Evolutionary conservation across 2,113 vertebrate species (phyloP).

Genomic region (Chloroceryle aenea): DNA sequence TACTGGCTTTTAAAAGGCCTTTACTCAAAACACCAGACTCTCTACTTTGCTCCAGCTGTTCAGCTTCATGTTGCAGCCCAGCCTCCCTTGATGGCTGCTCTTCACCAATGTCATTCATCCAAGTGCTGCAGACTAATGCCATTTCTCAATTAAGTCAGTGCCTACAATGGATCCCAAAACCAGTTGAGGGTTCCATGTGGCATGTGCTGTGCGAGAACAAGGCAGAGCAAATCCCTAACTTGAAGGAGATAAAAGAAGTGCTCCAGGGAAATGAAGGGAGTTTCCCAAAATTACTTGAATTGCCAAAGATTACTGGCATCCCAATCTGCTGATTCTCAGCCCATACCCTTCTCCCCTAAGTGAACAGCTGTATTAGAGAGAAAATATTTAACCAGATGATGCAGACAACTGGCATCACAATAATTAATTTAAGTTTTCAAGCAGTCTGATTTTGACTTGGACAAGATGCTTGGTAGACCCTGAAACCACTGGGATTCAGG

Average conservation of each 20-base stretch:
- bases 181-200: neutral
- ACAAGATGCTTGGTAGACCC: neutral
- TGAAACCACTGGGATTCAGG: conserved; percentile 33
- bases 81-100: neutral
- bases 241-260: neutral
- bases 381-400: neutral
- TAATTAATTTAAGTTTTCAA: neutral
- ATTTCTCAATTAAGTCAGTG: neutral
- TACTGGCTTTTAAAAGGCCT: neutral
- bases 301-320: neutral
- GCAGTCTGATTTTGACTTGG: neutral
- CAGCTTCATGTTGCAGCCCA: neutral
- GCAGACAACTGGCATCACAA: neutral
- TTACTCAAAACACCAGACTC: neutral
- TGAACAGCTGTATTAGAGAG: neutral
- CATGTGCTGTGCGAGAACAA: neutral
- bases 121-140: neutral
- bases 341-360: neutral
- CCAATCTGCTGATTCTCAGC: neutral
- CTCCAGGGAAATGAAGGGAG: neutral
- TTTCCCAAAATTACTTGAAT: neutral
- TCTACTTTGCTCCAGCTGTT: conserved; percentile 3
- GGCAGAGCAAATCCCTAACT: neutral
- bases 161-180: neutral
- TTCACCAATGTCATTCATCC: neutral